Conservation (phyloP, 1,140 invertebrate species). For the Lepidurus couesii region DNA sequence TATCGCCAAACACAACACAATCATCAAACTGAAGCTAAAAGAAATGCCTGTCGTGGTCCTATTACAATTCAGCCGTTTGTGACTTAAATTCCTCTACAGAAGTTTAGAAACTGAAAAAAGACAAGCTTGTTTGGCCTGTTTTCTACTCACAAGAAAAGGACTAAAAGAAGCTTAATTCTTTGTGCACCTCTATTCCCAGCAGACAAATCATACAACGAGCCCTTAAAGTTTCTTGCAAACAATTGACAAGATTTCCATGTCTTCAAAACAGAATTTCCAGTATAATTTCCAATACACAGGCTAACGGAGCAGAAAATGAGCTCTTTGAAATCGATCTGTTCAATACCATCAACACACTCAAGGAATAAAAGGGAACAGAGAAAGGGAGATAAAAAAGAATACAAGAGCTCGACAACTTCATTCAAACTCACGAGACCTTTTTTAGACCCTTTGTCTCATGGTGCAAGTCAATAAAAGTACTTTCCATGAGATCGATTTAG, state of each 20-base stretch:
- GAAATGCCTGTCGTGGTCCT: not conserved
- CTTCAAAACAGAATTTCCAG: not conserved
- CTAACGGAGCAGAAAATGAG: constrained; percentile 18
- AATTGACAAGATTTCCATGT: not conserved
- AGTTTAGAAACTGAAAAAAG: too few species aligned
- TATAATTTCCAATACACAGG: constrained; percentile 16
- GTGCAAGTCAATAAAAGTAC: constrained; percentile 13
- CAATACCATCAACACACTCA: constrained; percentile 19
- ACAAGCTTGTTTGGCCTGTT: too few species aligned
- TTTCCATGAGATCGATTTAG: not conserved
- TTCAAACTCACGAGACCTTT: constrained; percentile 5
- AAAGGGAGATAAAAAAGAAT: not conserved
- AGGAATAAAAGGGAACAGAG: not conserved
- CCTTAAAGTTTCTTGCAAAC: not conserved
- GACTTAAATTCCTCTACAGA: too few species aligned
- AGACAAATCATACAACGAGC: not conserved
- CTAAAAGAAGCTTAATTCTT: not conserved
- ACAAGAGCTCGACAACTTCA: constrained; percentile 4
- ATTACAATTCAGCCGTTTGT: too few species aligned
- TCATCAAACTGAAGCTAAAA: not conserved
- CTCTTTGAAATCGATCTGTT: constrained; percentile 15
- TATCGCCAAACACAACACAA: not conserved
- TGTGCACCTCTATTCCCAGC: not conserved
- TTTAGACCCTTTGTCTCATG: not conserved
- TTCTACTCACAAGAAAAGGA: too few species aligned